Conservation (phyloP, 2,797 vertebrate genomes). For the Eulemur mongoz region DNA sequence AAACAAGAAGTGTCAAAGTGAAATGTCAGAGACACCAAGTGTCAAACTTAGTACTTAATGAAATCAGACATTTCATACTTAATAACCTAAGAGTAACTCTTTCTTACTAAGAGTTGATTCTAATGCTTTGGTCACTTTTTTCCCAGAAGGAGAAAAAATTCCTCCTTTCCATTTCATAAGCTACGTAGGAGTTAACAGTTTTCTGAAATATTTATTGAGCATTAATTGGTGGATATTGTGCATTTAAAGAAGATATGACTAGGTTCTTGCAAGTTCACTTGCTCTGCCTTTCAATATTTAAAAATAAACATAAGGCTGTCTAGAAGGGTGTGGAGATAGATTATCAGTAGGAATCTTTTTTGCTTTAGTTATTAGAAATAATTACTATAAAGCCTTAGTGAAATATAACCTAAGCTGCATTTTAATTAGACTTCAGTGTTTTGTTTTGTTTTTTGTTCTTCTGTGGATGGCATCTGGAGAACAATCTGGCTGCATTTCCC, state of each 20-base stretch:
- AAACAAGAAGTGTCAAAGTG: too few relatives aligned
- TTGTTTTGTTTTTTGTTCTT: constrained; percentile 50
- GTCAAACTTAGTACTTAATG: too few relatives aligned
- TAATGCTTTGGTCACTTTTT: neutral
- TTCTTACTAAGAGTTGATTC: neutral
- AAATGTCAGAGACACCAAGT: too few relatives aligned
- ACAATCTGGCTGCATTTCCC: constrained; percentile 78
- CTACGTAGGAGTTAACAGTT: neutral
- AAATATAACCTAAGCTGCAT: constrained; percentile 71
- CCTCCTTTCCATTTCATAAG: neutral
- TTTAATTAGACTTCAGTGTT: constrained; percentile 79
- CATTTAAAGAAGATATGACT: constrained; percentile 30
- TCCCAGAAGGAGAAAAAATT: neutral
- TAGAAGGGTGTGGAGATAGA: constrained; percentile 29
- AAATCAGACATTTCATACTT: too few relatives aligned
- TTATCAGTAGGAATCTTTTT: constrained; percentile 4
- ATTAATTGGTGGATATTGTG: neutral
- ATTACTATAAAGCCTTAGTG: constrained; percentile 71
- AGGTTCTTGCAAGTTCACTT: constrained; percentile 21
- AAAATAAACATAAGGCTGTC: constrained; percentile 61
- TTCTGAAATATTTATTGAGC: constrained; percentile 36
- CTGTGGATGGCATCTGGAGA: constrained; percentile 79
- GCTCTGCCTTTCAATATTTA: constrained; percentile 59
- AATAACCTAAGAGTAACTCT: neutral
- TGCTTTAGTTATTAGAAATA: constrained; percentile 69